Evolutionary conservation across 2,797 vertebrate species (phyloP).

Genomic region (Lacerta viridis): DNA sequence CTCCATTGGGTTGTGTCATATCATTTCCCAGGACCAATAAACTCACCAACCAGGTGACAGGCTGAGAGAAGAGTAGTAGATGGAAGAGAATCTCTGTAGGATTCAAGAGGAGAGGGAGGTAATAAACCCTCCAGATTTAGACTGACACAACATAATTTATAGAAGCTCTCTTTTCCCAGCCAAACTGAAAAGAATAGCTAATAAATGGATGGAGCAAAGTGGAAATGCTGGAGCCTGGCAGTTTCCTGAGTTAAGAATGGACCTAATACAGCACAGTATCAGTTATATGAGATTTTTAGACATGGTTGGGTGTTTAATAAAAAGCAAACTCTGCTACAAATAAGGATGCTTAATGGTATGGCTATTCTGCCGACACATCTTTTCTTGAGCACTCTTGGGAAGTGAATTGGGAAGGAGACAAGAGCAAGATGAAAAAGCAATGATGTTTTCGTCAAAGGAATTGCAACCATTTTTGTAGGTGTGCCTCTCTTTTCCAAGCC

Average conservation of each 20-base stretch:
- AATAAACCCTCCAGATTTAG: slow-evolving; percentile 46
- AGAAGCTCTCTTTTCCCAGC: slow-evolving; percentile 28
- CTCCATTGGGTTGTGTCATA: slow-evolving; percentile 35
- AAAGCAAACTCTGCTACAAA: background rate
- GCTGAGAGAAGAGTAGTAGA: slow-evolving; percentile 35
- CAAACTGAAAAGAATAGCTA: slow-evolving; percentile 25
- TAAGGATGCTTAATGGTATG: background rate
- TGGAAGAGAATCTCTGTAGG: slow-evolving; percentile 49
- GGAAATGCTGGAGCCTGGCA: background rate
- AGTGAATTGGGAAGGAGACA: slow-evolving; percentile 1
- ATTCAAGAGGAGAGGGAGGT: slow-evolving; percentile 46
- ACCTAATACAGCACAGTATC: background rate
- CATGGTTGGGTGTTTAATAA: slow-evolving; percentile 13
- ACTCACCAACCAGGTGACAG: slow-evolving; percentile 33
- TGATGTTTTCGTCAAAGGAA: background rate
- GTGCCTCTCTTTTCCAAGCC: slow-evolving; percentile 12
- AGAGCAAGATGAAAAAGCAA: background rate
- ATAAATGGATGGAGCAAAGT: slow-evolving; percentile 27
- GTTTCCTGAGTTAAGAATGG: slow-evolving; percentile 8
- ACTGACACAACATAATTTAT: slow-evolving; percentile 20
- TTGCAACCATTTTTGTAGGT: background rate
- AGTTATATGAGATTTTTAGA: slow-evolving; percentile 16
- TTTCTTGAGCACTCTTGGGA: background rate
- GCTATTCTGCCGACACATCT: background rate
- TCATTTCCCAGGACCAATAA: slow-evolving; percentile 34